Evolutionary conservation across 2,113 vertebrate genomes (phyloP), one percentile per base, ranked within the genome.

Genomic region (Macrotus californicus): DNA sequence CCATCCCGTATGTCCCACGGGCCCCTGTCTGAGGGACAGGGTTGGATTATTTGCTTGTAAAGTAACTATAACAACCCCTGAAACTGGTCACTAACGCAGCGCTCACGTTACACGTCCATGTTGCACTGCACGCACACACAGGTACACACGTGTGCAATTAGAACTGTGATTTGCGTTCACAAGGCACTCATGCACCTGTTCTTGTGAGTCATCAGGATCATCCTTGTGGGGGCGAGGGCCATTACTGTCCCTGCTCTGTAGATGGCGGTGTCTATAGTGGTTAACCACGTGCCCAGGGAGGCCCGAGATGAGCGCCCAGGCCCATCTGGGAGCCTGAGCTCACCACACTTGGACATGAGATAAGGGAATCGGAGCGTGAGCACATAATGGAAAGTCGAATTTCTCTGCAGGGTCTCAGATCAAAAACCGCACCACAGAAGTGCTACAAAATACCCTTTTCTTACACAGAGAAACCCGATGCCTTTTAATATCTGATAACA

Each of bases 341-440:
- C 10, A 6, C 10, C 70, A 2, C 12, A 4, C 31, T 34, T 18
- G 26, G 7, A 24, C 21, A 24, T 0, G 21, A 41, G 31, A 7
- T 4, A 15, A n/a, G 31, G 14, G 46, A 79, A 4, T 54, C 14
- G 2, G 26, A 6, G 31, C 12, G 10, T 11, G 3, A 0, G 2
- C 6, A 0, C 8, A 0, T 0, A 1, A 5, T 0, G 9, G 13
- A 46, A 72, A 5, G 76, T 0, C 3, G 52, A 8, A 66, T 14
- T 1, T 0, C 56, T 39, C n/a, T 7, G 1, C 36, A 14, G 48
- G 41, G 54, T 9, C 29, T 54, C 24, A 21, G 69, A 18, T 64
- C 26, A 31, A 9, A 22, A 59, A 43, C 16, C 36, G 41, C 50
- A 34, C 14, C 0, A 5, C 39, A 52, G 75, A 61, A 29, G 75